phyloP scores from a whole-genome alignment of 2,113 vertebrate genomes.

The Tichodroma muraria region DNA sequence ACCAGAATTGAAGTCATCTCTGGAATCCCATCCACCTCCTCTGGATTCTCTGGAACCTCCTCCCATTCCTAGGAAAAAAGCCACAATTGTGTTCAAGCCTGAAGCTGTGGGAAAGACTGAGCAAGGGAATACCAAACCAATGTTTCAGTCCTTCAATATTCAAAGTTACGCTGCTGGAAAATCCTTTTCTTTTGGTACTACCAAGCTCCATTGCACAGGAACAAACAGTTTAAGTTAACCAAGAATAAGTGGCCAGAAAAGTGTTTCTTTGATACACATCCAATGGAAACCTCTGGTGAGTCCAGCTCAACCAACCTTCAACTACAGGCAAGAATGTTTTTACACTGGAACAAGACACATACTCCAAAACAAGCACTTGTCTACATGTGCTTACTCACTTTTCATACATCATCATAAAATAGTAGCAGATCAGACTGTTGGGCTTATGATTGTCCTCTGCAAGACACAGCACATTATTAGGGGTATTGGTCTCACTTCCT shows the following conservation, averaged over 20 bases:
- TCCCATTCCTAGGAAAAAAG: constrained; percentile 84
- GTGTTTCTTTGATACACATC: neutral
- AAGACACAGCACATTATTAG: neutral
- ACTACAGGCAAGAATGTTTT: neutral
- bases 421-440: constrained; percentile 47
- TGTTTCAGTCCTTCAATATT: neutral
- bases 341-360: neutral
- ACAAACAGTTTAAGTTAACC: neutral
- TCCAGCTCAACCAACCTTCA: neutral
- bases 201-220: neutral
- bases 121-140: neutral
- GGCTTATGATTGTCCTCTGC: constrained; percentile 36
- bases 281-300: neutral
- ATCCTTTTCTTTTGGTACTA: neutral
- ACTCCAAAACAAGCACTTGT: neutral
- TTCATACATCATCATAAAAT: neutral
- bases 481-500: constrained; percentile 60
- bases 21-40: constrained; percentile 82
- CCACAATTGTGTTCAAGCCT: constrained; percentile 56
- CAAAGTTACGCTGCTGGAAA: constrained; percentile 6
- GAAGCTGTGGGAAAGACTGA: constrained; percentile 53
- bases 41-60: constrained; percentile 79
- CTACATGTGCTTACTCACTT: neutral
- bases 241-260: neutral
- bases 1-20: constrained; percentile 83